phyloP scores from a whole-genome alignment of 2,797 vertebrate species.

The Syngnathus rostellatus region DNA sequence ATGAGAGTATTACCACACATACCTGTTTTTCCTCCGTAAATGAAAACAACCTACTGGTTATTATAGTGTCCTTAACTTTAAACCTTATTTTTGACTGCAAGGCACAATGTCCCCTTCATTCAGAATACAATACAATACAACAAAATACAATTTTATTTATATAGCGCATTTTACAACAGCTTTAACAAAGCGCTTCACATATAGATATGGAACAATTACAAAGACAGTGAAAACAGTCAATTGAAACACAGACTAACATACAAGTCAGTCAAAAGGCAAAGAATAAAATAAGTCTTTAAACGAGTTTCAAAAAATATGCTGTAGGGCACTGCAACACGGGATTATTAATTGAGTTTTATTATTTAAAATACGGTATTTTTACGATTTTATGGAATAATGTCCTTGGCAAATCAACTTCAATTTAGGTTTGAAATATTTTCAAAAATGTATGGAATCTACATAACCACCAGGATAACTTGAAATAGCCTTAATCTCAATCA shows the following conservation, averaged over 20 bases:
- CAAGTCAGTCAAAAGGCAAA: no score
- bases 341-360: background rate
- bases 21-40: slow-evolving; percentile 36
- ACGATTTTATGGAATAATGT: background rate
- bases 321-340: background rate
- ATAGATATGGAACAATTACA: no score
- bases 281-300: no score
- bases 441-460: no score
- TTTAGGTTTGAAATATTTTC: background rate
- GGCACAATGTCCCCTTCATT: background rate
- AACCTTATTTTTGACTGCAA: slow-evolving; percentile 34
- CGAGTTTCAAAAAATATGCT: no score
- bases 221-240: no score
- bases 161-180: no score
- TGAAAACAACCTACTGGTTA: slow-evolving; percentile 41
- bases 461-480: background rate
- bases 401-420: background rate
- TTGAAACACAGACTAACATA: no score
- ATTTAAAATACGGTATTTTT: background rate
- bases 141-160: no score
- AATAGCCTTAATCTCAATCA: no score
- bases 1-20: slow-evolving; percentile 16
- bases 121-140: no score
- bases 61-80: rapidly evolving
- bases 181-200: no score